A percentile compares a stretch with the other conserved stretches of the same genome.
These are phyloP conservation scores for Potorous gilbertii DNA, from an alignment of 2,797 vertebrate species.

Conservation along the genomic window DNA sequence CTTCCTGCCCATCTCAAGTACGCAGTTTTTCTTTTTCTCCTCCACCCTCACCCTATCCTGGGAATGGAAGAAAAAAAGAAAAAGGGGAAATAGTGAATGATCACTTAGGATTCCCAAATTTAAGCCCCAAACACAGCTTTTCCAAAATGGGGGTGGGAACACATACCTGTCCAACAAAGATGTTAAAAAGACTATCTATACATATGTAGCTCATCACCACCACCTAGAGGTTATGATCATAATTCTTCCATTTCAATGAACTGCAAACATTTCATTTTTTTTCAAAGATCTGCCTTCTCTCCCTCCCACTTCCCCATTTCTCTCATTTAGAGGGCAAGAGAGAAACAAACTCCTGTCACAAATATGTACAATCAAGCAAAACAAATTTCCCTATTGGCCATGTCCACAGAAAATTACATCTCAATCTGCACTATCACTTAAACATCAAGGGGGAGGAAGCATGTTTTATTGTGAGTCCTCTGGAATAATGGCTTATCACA, in stretches of 20 bases:
- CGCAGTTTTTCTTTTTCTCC: background rate
- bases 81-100: background rate
- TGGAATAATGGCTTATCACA: background rate
- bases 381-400: background rate
- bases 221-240: slow-evolving; percentile 49
- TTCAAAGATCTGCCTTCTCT: background rate
- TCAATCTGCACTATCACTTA: background rate
- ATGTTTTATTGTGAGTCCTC: background rate
- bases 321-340: background rate
- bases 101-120: background rate
- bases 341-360: background rate
- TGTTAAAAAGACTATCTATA: background rate
- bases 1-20: background rate
- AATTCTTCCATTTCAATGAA: background rate
- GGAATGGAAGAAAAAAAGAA: background rate
- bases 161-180: background rate
- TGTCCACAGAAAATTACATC: background rate
- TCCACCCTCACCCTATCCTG: background rate
- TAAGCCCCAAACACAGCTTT: background rate
- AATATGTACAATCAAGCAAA: background rate
- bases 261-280: slow-evolving; percentile 20
- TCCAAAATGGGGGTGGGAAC: background rate
- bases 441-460: background rate
- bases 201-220: slow-evolving; percentile 36
- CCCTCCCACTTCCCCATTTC: background rate